These are phyloP conservation scores for Rhingia rostrata DNA, from an alignment of 2,888 invertebrate species.

Conservation along the genomic window DNA sequence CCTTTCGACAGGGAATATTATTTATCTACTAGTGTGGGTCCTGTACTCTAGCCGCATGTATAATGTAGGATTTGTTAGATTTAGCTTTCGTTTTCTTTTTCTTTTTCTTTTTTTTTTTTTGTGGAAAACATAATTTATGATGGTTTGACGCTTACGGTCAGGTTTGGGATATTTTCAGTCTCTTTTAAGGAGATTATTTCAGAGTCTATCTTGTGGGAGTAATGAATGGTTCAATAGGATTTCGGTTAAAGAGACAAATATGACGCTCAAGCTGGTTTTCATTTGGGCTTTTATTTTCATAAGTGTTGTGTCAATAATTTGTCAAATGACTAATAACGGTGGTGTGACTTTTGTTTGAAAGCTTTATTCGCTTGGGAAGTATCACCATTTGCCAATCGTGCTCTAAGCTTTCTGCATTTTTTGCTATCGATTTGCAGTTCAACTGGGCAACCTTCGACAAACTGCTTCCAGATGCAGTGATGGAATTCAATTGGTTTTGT, in stretches of 20 bases:
- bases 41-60: not conserved
- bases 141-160: slow-evolving; percentile 9
- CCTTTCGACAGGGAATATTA: slow-evolving; percentile 55
- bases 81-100: too few relatives aligned
- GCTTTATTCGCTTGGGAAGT: slow-evolving; percentile 55
- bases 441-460: slow-evolving; percentile 75
- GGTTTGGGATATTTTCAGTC: too few relatives aligned
- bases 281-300: too few relatives aligned
- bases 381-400: slow-evolving; percentile 69
- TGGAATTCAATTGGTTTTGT: slow-evolving; percentile 74
- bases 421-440: slow-evolving; percentile 74
- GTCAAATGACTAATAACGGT: not conserved
- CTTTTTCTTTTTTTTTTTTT: slow-evolving; percentile 1
- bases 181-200: too few relatives aligned
- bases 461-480: slow-evolving; percentile 76
- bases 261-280: too few relatives aligned
- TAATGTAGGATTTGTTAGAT: slow-evolving; percentile 1
- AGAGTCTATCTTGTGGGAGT: too few relatives aligned
- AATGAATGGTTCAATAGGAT: too few relatives aligned
- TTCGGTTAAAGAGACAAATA: too few relatives aligned
- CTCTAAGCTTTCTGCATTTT: slow-evolving; percentile 75
- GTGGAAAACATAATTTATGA: slow-evolving; percentile 14
- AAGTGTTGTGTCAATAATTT: too few relatives aligned
- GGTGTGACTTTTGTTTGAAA: slow-evolving; percentile 52
- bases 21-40: slow-evolving; percentile 44